phyloP scores from a whole-genome alignment of 2,113 vertebrate genomes.

The Phylloscopus trochilus region DNA sequence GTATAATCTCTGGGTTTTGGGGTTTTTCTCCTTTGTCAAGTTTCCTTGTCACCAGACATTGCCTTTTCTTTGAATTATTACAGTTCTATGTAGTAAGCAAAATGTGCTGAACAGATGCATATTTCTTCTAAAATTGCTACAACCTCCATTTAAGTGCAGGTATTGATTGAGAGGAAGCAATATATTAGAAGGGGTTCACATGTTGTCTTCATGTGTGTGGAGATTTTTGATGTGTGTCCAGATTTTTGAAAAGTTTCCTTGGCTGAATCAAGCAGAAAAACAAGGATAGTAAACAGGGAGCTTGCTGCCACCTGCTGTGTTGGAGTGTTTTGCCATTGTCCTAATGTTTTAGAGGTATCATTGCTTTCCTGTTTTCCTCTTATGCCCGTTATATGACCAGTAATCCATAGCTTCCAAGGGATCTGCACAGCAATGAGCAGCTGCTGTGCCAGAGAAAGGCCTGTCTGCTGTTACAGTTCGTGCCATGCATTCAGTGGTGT shows the following conservation, averaged over 20 bases:
- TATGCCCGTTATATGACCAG: not conserved
- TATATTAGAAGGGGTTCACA: not conserved
- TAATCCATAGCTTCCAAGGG: not conserved
- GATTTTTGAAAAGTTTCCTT: not conserved
- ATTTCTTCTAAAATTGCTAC: not conserved
- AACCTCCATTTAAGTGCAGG: not conserved
- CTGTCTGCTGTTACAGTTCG: not conserved
- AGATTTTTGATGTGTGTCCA: too few relatives aligned
- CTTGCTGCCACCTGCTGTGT: conserved; percentile 60
- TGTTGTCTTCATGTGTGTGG: not conserved
- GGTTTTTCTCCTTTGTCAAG: not conserved
- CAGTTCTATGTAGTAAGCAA: not conserved
- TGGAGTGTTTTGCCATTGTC: conserved; percentile 15
- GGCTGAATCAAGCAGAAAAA: not conserved
- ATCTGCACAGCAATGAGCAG: not conserved
- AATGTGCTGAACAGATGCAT: not conserved
- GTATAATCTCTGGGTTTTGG: not conserved
- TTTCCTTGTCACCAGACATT: not conserved
- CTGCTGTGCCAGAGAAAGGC: not conserved
- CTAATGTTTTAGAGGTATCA: not conserved
- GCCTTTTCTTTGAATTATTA: not conserved
- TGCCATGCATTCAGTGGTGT: not conserved
- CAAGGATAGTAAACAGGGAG: not conserved
- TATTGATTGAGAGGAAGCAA: not conserved
- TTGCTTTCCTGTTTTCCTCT: not conserved